phyloP scores from a whole-genome alignment of 2,888 invertebrate genomes.

The Gari tellinella region DNA sequence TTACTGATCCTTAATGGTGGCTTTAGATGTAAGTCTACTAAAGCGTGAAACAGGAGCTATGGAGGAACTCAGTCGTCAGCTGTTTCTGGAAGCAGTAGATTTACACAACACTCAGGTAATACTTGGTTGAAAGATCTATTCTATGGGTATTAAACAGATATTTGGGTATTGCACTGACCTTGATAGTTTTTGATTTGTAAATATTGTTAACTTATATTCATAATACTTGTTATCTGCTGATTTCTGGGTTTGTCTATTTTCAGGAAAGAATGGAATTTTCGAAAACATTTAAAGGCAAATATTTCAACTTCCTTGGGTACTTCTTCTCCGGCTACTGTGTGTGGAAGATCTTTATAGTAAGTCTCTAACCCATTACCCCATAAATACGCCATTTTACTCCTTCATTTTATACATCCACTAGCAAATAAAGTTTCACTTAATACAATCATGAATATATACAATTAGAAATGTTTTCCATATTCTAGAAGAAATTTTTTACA shows the following conservation, averaged over 20 bases:
- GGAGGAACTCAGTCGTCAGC: constrained; percentile 96
- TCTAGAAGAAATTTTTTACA: too few relatives aligned
- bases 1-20: neutral
- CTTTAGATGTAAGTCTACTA: constrained; percentile 72
- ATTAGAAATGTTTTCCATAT: too few relatives aligned
- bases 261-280: constrained; percentile 93
- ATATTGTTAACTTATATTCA: too few relatives aligned
- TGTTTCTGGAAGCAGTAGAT: constrained; percentile 98
- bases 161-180: too few relatives aligned
- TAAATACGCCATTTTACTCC: too few relatives aligned
- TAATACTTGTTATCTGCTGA: too few relatives aligned
- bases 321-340: constrained; percentile 99
- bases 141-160: too few relatives aligned
- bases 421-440: too few relatives aligned
- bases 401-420: too few relatives aligned
- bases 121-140: too few relatives aligned
- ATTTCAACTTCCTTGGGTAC: constrained; percentile 98
- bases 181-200: too few relatives aligned
- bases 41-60: constrained; percentile 91
- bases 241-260: constrained; percentile 34
- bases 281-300: constrained; percentile 97
- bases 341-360: constrained; percentile 99
- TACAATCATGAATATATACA: too few relatives aligned
- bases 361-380: constrained; percentile 78
- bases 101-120: constrained; percentile 90